Evolutionary conservation across 2,797 vertebrate species (phyloP).

Genomic region (Momotus momota): DNA sequence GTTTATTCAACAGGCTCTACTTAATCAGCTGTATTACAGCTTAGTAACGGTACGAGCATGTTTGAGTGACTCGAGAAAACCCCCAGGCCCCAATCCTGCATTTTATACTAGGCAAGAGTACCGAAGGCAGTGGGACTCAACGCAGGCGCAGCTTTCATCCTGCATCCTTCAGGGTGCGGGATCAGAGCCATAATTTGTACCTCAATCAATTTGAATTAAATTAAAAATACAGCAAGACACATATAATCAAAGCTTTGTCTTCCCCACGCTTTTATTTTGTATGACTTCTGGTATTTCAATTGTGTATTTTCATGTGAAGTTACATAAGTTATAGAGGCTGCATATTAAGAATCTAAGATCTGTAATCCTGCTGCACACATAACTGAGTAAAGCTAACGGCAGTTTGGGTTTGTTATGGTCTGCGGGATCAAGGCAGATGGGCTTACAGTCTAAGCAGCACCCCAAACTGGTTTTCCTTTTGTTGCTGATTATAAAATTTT

Average conservation of each 20-base stretch:
- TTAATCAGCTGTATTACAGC: neutral
- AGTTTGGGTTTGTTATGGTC: neutral
- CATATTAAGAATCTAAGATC: neutral
- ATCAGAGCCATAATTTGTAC: neutral
- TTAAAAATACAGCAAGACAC: neutral
- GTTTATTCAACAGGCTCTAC: neutral
- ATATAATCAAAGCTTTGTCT: neutral
- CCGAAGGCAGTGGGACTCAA: neutral
- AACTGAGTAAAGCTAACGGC: neutral
- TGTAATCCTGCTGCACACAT: neutral
- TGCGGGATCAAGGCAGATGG: neutral
- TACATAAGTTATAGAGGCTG: conserved; percentile 36
- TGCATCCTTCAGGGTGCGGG: neutral
- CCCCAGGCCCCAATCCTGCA: neutral
- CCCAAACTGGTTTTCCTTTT: neutral
- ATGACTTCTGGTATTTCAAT: neutral
- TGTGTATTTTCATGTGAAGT: neutral
- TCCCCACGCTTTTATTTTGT: neutral
- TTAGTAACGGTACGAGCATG: neutral
- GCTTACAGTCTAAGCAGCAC: neutral
- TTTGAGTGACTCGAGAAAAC: neutral
- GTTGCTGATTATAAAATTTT: neutral
- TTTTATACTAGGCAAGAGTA: neutral
- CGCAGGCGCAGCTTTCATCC: neutral
- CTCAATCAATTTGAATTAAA: accelerated